phyloP scores from a whole-genome alignment of 2,113 vertebrate species.

The Pseudorhombus dupliciocellatus region DNA sequence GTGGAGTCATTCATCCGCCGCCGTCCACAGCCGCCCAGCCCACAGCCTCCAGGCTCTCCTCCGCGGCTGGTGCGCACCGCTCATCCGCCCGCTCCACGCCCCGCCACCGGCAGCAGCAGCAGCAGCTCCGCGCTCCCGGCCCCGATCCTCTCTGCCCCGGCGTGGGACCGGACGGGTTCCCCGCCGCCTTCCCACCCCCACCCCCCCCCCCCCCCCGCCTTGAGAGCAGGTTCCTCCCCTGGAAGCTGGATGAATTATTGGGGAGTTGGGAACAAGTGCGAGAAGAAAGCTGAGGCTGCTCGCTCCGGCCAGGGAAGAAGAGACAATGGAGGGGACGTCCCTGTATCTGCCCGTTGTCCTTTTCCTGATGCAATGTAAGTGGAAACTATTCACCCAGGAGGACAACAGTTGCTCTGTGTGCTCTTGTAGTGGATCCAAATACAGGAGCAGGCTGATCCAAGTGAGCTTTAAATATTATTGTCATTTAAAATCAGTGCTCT shows the following conservation, averaged over 20 bases:
- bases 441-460: too few species aligned
- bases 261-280: constrained; percentile 74
- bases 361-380: constrained; percentile 77
- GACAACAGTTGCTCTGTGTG: neutral
- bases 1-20: constrained; percentile 8
- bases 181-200: neutral
- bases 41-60: constrained; percentile 12
- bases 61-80: constrained; percentile 28
- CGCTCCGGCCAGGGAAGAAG: constrained; percentile 55
- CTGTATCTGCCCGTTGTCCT: constrained; percentile 61
- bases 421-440: too few species aligned
- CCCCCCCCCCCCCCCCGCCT: neutral
- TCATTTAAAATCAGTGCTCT: too few species aligned
- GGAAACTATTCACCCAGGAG: neutral
- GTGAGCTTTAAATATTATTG: too few species aligned
- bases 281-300: constrained; percentile 59
- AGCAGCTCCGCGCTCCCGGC: neutral
- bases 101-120: neutral
- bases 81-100: neutral
- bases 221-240: constrained; percentile 40
- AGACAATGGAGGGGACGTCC: constrained; percentile 70
- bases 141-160: neutral
- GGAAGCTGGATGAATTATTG: constrained; percentile 73
- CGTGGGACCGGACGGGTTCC: constrained; percentile 17
- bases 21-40: constrained; percentile 6